Conservation (phyloP, 2,113 vertebrate genomes). For the Chlamydotis undulata region DNA sequence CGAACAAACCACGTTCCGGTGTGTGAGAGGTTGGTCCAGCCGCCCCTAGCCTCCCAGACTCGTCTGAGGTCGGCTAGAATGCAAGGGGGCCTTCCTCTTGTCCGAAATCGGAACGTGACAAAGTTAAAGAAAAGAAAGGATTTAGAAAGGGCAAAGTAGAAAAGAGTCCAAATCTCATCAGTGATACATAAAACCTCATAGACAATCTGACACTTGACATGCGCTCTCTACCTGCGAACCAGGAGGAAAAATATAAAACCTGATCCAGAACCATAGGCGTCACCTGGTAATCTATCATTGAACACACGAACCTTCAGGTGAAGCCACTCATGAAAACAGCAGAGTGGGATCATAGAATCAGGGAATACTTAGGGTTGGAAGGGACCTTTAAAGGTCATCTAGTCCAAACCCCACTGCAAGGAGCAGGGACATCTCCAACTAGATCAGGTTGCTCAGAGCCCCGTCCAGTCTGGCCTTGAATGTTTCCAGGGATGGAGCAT, state of each 20-base stretch:
- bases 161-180: background rate
- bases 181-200: background rate
- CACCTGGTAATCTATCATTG: background rate
- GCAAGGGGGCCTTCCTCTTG: no score
- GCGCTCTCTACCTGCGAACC: background rate
- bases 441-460: no score
- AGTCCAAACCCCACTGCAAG: no score
- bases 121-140: background rate
- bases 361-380: background rate
- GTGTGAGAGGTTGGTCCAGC: no score
- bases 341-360: background rate
- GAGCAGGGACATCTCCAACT: no score
- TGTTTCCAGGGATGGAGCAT: no score
- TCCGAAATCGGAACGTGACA: no score
- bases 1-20: no score
- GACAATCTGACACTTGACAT: background rate
- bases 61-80: no score
- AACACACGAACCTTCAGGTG: background rate
- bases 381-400: no score
- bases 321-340: background rate
- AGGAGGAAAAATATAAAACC: background rate
- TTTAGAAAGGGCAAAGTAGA: background rate
- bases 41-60: no score
- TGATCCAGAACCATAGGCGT: background rate
- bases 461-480: no score